phyloP scores from a whole-genome alignment of 2,797 vertebrate genomes.

The Lepilemur ruficaudatus region DNA sequence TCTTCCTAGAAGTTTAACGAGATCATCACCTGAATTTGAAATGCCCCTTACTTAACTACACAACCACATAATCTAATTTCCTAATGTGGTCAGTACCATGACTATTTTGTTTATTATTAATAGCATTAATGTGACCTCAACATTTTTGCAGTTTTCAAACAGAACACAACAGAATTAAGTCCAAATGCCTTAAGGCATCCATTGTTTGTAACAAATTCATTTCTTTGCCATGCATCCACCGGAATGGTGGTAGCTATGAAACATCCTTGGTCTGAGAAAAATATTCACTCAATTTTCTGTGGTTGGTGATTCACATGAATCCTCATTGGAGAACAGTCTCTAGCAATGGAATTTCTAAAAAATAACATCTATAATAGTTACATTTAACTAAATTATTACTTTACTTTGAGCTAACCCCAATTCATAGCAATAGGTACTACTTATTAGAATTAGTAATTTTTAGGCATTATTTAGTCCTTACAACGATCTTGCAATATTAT shows the following conservation, averaged over 20 bases:
- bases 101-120: conserved; percentile 39
- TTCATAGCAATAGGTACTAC: conserved; percentile 28
- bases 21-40: neutral
- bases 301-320: neutral
- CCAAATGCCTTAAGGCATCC: neutral
- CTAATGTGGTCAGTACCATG: neutral
- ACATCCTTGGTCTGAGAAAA: neutral
- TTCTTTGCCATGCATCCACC: neutral
- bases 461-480: conserved; percentile 4
- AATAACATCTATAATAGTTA: neutral
- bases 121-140: neutral
- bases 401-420: neutral
- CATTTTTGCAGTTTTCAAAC: neutral
- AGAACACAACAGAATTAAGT: neutral
- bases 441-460: conserved; percentile 40
- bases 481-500: neutral
- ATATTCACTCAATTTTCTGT: neutral
- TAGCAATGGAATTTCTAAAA: conserved; percentile 22
- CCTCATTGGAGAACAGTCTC: neutral
- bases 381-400: neutral
- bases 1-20: conserved; percentile 20
- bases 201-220: neutral
- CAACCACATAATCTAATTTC: neutral
- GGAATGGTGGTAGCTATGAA: neutral
- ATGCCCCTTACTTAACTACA: neutral